Evolutionary conservation across 2,797 vertebrate genomes (phyloP).

Genomic region (Gadopsis bispinosus): DNA sequence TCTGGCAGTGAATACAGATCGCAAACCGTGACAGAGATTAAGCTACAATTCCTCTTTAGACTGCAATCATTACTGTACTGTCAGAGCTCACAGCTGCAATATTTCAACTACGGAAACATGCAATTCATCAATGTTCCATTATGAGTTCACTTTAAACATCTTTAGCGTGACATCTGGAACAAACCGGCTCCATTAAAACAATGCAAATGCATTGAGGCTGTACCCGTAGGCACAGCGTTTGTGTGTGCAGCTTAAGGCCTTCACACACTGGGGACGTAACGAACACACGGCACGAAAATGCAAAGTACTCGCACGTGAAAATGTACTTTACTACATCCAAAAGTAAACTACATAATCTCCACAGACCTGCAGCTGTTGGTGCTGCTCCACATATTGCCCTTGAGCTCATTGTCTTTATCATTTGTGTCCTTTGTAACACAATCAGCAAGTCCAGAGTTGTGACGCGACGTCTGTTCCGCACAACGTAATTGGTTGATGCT

Average conservation of each 20-base stretch:
- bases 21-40: slow-evolving; percentile 68
- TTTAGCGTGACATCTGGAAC: slow-evolving; percentile 53
- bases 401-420: no score
- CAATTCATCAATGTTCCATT: slow-evolving; percentile 49
- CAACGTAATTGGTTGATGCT: no score
- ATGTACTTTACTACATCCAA: no score
- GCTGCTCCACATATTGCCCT: no score
- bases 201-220: slow-evolving; percentile 24
- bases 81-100: slow-evolving; percentile 57
- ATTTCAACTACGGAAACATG: slow-evolving; percentile 59
- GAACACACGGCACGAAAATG: no score
- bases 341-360: no score
- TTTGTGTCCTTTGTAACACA: no score
- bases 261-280: no score
- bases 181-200: slow-evolving; percentile 49
- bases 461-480: no score
- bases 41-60: slow-evolving; percentile 65
- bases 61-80: slow-evolving; percentile 74
- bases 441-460: no score
- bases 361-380: no score
- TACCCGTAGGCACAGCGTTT: not conserved
- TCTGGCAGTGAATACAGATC: slow-evolving; percentile 56
- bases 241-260: not conserved
- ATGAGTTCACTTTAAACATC: slow-evolving; percentile 56
- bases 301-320: no score